Base-by-base conservation (phyloP, 2,888 invertebrate species). In the Byasa hedistus region DNA sequence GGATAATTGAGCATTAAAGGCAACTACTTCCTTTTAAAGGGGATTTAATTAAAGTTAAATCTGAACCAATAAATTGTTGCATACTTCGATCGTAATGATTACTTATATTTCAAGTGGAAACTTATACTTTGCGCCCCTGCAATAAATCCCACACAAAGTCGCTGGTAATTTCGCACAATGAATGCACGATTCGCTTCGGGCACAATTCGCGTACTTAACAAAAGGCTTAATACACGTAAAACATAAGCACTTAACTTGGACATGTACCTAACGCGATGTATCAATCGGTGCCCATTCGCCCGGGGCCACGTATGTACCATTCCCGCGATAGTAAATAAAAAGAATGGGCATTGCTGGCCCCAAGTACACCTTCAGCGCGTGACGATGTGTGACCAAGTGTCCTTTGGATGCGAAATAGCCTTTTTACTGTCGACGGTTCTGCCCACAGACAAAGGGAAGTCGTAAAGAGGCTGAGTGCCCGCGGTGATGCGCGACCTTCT, bases 391-490 rank as follows among this genome's bases (percentile, higher is more conserved):
- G 76, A 72, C 77, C 73, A 76, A 79, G 79, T 78, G 78, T 80
- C 74, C 74, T 73, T 74, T 75, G 80, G 63, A 56, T 36, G 56
- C 56, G 63, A 55, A 84, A 85, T 84, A 82, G 82, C 76, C 76
- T 80, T 85, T 84, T 85, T 85, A 85, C 76, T 76, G 78, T 72
- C 78, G 71, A 75, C 76, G 76, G 76, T 72, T 72, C 75, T 73
- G 76, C 70, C 68, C 70, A 65, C 62, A 76, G 79, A 87, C 87
- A 88, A 87, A 87, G 83, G 86, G 80, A 80, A 77, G 79, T 81
- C 83, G 78, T 87, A 86, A 87, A 84, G 65, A 73, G 58, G 70
- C 61, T 72, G 82, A 84, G 82, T 83, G 84, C 79, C 80, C 76
- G 75, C 72, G 70, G 71, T 75, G 78, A 80, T 77, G 82, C 76